These are phyloP conservation scores for Rhaphigaster nebulosa DNA, from an alignment of 2,888 invertebrate species.

Conservation along the genomic window DNA sequence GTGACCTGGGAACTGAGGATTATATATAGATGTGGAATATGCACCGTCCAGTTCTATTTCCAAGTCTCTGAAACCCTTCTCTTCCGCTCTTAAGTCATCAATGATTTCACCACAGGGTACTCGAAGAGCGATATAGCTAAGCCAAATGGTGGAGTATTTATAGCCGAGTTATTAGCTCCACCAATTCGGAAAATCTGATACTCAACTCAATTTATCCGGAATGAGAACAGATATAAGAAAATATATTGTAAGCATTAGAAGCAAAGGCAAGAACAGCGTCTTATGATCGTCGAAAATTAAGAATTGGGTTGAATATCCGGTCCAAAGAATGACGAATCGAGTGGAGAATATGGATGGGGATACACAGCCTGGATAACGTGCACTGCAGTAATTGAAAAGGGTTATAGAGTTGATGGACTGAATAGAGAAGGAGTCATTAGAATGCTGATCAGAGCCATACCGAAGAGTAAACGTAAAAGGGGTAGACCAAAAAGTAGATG, in stretches of 20 bases:
- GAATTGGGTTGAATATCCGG: too few relatives aligned
- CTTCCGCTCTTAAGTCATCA: not conserved
- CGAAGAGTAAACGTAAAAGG: not conserved
- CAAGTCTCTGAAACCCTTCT: conserved; percentile 5
- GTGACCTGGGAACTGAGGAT: conserved; percentile 29
- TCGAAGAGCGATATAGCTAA: not conserved
- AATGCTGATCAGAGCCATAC: too few relatives aligned
- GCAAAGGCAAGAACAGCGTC: too few relatives aligned
- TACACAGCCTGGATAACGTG: too few relatives aligned
- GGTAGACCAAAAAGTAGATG: not conserved
- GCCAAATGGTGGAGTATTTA: not conserved
- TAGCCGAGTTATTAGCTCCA: not conserved
- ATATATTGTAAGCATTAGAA: too few relatives aligned
- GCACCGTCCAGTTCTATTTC: conserved; percentile 46
- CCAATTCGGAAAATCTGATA: not conserved
- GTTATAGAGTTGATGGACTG: too few relatives aligned
- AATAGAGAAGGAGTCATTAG: too few relatives aligned
- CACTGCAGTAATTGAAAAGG: too few relatives aligned
- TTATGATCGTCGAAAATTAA: too few relatives aligned
- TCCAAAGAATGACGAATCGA: too few relatives aligned
- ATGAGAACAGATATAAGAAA: too few relatives aligned
- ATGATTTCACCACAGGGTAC: conserved; percentile 10
- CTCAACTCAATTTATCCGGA: not conserved
- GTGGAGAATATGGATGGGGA: too few relatives aligned
- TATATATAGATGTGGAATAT: conserved; percentile 34